Percentiles rank a stretch among this genome's conserved stretches.
These are phyloP conservation scores for Ophthalmolycus amberensis DNA, from an alignment of 2,113 vertebrate species.

Conservation along the genomic window DNA sequence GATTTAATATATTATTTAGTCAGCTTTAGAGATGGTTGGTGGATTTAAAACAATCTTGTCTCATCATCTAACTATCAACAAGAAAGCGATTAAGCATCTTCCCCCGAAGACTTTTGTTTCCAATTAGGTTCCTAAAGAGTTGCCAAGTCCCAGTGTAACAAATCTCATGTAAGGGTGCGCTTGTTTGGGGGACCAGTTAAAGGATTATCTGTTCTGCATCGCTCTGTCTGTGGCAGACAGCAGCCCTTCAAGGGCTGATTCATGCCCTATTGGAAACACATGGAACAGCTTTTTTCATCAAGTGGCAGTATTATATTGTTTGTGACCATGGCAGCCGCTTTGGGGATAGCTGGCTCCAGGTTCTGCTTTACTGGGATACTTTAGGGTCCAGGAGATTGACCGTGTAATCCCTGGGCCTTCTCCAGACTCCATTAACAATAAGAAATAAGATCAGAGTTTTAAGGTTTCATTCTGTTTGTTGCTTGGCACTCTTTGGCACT, in stretches of 20 bases:
- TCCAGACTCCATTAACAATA: conserved; percentile 21
- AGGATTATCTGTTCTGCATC: conserved; percentile 32
- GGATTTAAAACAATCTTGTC: not conserved
- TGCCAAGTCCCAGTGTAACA: conserved; percentile 19
- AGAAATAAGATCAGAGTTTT: conserved; percentile 24
- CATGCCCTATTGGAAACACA: conserved; percentile 52
- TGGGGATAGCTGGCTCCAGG: conserved; percentile 38
- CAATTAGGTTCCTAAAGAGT: conserved; percentile 1
- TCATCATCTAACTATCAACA: not conserved
- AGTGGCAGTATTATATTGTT: conserved; percentile 50
- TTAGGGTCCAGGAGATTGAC: conserved; percentile 8
- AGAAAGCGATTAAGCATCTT: not conserved
- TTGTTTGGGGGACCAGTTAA: conserved; percentile 33
- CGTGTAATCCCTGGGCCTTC: conserved; percentile 3
- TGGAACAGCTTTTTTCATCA: conserved; percentile 53
- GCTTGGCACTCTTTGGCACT: conserved; percentile 42
- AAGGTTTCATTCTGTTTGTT: conserved; percentile 32
- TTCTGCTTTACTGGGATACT: conserved; percentile 31
- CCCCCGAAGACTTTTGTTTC: conserved; percentile 4
- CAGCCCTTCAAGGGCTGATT: conserved; percentile 25
- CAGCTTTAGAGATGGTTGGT: not conserved
- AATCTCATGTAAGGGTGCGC: conserved; percentile 9
- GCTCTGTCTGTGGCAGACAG: conserved; percentile 21
- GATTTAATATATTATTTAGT: not conserved
- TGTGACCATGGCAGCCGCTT: conserved; percentile 28